phyloP scores from a whole-genome alignment of 2,797 vertebrate species.

The Alcedo quadribrachys region DNA sequence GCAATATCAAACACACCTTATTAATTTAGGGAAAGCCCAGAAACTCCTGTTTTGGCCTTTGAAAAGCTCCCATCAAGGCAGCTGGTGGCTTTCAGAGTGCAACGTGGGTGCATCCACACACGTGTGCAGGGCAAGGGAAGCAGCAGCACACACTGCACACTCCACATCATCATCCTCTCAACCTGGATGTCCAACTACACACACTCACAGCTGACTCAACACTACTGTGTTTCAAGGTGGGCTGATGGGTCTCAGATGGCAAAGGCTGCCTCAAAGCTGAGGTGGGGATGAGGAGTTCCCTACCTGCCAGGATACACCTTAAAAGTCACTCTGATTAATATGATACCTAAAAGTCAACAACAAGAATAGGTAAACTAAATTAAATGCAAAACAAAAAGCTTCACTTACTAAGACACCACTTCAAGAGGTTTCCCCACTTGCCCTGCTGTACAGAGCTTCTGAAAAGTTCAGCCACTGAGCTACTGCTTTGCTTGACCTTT shows the following conservation, averaged over 20 bases:
- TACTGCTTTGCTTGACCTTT: slow-evolving; percentile 68
- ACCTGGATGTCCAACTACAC: too few species aligned
- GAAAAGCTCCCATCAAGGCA: neutral
- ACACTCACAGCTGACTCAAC: neutral
- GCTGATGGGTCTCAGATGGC: neutral
- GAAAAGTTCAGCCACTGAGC: slow-evolving; percentile 45
- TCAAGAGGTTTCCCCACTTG: slow-evolving; percentile 1
- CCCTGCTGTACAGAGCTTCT: slow-evolving; percentile 52
- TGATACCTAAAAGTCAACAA: neutral
- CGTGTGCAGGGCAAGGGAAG: neutral
- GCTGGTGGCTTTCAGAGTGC: neutral
- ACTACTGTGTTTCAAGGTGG: neutral
- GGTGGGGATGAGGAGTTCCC: neutral
- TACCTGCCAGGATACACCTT: neutral
- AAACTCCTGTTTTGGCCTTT: neutral
- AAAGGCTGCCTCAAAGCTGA: neutral
- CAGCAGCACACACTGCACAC: fast-evolving
- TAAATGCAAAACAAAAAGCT: slow-evolving; percentile 23
- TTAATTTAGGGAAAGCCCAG: neutral
- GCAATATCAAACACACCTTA: neutral
- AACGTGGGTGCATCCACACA: neutral
- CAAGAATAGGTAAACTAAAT: neutral
- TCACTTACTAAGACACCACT: slow-evolving; percentile 47
- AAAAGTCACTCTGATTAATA: neutral
- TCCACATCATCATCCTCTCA: neutral